Base-by-base conservation (phyloP, 2,797 vertebrate genomes). In the Bucorvus abyssinicus region DNA sequence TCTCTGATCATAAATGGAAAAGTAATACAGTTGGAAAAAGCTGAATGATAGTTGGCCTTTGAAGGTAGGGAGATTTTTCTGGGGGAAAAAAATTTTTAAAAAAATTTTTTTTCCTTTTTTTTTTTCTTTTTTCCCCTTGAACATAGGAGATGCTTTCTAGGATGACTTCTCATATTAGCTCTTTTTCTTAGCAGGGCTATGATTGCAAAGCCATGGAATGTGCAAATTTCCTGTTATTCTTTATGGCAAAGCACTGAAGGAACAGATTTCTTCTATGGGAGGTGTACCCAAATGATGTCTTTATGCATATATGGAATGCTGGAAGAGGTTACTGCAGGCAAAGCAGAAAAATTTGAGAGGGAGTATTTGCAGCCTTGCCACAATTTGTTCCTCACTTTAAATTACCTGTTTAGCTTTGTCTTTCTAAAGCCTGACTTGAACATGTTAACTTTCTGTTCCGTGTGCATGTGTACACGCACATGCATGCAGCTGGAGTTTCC, bases 361-460 rank as follows among this genome's bases (percentile, higher is more conserved):
- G 4, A 73, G 10, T 32, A n/a, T 82, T 67, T 88, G 29, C 11
- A 84, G n/a, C 38, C 34, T 73, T 81, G 30, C 14, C 32, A 40
- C n/a, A 64, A 55, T 61, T 77, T 70, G 8, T 81, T 67, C 30
- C 57, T 77, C 8, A 1, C 34, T 70, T 87, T 80, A 82, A 77
- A 86, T 47, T 22, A 36, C 29, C 81, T 50, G 15, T 55, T 89
- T 47, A 69, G 14, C 10, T 80, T 83, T 77, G 44, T 60, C 4
- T 78, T 94, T 80, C 42, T 88, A 57, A 90, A 86, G 30, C 9
- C 36, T 71, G 22, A 11, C 10, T 74, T 64, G 40, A 84, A 56
- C 20, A 49, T 0, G 0, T 44, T 45, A 30, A 32, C 4, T 49
- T 13, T 20, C 29, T 60, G 36, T 17, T 42, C 4, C 4, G 21